Evolutionary conservation across 2,797 vertebrate species (phyloP).

Genomic region (Cirrhinus mrigala): DNA sequence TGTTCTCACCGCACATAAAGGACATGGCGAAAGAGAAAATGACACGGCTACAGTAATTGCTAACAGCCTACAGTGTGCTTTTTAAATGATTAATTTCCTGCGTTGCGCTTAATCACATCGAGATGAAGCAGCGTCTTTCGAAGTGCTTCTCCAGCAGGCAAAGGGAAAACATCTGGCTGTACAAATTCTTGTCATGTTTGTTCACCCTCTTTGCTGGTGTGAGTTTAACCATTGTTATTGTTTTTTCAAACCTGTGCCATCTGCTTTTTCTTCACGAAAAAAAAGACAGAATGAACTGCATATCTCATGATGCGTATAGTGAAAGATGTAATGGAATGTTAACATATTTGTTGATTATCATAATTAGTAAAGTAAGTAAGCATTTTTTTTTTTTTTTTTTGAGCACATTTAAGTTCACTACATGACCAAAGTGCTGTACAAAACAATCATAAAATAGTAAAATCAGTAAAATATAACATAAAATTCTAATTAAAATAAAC

Average conservation of each 20-base stretch:
- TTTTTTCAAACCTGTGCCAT: neutral
- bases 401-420: too few relatives aligned
- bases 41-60: slow-evolving; percentile 56
- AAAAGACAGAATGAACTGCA: neutral
- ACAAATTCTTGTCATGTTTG: neutral
- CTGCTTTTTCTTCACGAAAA: neutral
- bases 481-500: too few relatives aligned
- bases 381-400: too few relatives aligned
- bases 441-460: too few relatives aligned
- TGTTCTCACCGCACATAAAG: neutral
- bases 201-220: neutral
- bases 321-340: neutral
- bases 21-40: slow-evolving; percentile 1
- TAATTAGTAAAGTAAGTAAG: too few relatives aligned
- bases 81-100: slow-evolving; percentile 62
- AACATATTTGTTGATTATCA: too few relatives aligned
- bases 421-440: too few relatives aligned
- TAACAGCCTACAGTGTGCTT: slow-evolving; percentile 48
- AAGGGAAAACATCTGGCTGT: slow-evolving; percentile 8
- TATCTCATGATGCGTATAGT: neutral
- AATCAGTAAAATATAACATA: too few relatives aligned
- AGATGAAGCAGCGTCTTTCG: slow-evolving; percentile 26
- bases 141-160: slow-evolving; percentile 24
- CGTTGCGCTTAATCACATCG: slow-evolving; percentile 51
- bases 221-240: neutral